These are phyloP conservation scores for Porphyrio hochstetteri DNA, from an alignment of 2,113 vertebrate species.

Conservation along the genomic window DNA sequence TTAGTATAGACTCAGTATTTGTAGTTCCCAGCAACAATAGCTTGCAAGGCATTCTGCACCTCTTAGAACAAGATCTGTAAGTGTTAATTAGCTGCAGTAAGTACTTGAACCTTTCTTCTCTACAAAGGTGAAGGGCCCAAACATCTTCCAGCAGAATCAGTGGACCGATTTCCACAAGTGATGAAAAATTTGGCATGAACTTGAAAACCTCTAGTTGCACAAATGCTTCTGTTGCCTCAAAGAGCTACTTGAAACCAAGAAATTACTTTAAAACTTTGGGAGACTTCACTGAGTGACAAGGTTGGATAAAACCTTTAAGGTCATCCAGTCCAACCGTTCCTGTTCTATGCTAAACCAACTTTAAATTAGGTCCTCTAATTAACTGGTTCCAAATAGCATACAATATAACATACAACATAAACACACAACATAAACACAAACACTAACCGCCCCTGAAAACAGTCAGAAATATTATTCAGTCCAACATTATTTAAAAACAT, in stretches of 20 bases:
- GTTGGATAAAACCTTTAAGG: too few species aligned
- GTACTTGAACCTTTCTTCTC: background rate
- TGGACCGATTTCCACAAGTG: background rate
- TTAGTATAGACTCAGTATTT: background rate
- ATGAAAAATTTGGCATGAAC: background rate
- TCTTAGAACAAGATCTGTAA: background rate
- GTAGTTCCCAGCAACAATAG: fast-evolving
- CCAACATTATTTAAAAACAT: background rate
- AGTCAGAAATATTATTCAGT: background rate
- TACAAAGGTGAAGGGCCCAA: background rate
- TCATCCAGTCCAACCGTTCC: too few species aligned
- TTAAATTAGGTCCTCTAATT: background rate
- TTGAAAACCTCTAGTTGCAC: background rate
- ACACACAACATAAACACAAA: background rate
- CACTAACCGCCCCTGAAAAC: background rate
- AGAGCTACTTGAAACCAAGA: background rate
- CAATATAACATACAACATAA: background rate
- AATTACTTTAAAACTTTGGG: background rate
- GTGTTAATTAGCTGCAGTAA: background rate
- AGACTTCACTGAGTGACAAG: background rate
- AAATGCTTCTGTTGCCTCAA: background rate
- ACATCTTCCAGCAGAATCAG: background rate
- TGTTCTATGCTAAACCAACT: too few species aligned
- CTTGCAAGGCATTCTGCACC: background rate
- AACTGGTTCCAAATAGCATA: background rate